Evolutionary conservation across 2,797 vertebrate species (phyloP).

Genomic region (Dipus sagitta): DNA sequence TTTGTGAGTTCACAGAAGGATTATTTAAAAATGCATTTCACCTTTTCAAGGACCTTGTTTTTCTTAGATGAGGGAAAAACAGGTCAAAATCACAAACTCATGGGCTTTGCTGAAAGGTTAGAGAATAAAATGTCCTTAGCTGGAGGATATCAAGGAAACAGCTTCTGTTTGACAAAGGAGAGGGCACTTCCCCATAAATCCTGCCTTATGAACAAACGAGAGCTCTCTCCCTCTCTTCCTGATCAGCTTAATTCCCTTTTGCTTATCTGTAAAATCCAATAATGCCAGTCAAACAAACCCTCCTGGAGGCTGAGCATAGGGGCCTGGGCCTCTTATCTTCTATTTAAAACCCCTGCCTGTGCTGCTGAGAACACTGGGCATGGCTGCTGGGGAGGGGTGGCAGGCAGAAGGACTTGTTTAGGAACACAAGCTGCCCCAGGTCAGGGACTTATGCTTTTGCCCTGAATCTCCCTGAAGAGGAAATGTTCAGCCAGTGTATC

Average conservation of each 20-base stretch:
- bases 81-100: conserved; percentile 55
- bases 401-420: not conserved
- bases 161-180: conserved; percentile 74
- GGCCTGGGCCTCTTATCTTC: conserved; percentile 48
- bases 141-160: conserved; percentile 68
- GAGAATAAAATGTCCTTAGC: conserved; percentile 77
- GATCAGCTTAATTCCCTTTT: conserved; percentile 75
- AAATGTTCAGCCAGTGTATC: not conserved
- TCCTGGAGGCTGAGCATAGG: conserved; percentile 4
- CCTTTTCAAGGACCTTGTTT: conserved; percentile 73
- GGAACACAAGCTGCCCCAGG: not conserved
- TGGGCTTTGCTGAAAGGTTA: conserved; percentile 78
- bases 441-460: not conserved
- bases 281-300: conserved; percentile 71
- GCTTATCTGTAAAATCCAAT: conserved; percentile 82
- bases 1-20: conserved; percentile 42
- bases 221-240: conserved; percentile 55
- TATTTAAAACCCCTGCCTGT: conserved; percentile 48
- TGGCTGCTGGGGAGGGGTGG: not conserved
- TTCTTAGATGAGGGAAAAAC: conserved; percentile 65
- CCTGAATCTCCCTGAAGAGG: too few relatives aligned
- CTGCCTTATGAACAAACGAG: conserved; percentile 65
- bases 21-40: conserved; percentile 70
- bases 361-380: conserved; percentile 6
- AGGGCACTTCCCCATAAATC: conserved; percentile 72